Conservation (phyloP, 37 sponge, comb jelly and placozoan genomes). For the Oopsacas minuta region DNA sequence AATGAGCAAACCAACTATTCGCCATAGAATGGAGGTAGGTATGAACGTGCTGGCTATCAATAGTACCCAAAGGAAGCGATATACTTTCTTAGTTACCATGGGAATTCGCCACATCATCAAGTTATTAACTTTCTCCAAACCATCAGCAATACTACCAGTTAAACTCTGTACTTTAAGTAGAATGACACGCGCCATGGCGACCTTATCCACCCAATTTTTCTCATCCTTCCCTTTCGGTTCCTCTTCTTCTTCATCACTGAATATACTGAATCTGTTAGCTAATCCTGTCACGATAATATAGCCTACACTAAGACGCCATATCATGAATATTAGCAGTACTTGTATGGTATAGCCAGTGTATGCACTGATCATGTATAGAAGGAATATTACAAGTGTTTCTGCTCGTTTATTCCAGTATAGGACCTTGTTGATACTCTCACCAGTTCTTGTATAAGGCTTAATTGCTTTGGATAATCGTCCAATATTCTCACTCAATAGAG, state of each 20-base stretch:
- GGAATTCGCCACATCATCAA: slow-evolving; percentile 52
- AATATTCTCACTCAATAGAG: background rate
- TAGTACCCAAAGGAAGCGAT: slow-evolving; percentile 29
- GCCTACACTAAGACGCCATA: background rate
- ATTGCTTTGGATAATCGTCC: background rate
- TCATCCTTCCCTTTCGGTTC: background rate
- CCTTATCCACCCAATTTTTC: background rate
- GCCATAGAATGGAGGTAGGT: slow-evolving; percentile 33
- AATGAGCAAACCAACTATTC: slow-evolving; percentile 30
- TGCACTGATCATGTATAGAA: background rate
- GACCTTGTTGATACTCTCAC: background rate
- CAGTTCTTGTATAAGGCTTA: background rate
- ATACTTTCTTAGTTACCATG: slow-evolving; percentile 42
- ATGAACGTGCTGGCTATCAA: slow-evolving; percentile 34
- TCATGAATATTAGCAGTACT: background rate
- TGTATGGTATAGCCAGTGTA: slow-evolving; percentile 4
- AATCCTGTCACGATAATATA: background rate
- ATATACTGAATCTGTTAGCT: background rate
- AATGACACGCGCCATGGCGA: background rate
- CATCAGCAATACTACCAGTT: background rate
- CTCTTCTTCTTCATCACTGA: background rate
- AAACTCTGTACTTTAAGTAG: background rate
- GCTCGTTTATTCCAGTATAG: background rate
- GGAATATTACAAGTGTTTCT: background rate
- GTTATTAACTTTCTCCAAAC: slow-evolving; percentile 23